These are phyloP conservation scores for Torymus aiolomorphi DNA, from an alignment of 2,888 invertebrate genomes.

Conservation along the genomic window DNA sequence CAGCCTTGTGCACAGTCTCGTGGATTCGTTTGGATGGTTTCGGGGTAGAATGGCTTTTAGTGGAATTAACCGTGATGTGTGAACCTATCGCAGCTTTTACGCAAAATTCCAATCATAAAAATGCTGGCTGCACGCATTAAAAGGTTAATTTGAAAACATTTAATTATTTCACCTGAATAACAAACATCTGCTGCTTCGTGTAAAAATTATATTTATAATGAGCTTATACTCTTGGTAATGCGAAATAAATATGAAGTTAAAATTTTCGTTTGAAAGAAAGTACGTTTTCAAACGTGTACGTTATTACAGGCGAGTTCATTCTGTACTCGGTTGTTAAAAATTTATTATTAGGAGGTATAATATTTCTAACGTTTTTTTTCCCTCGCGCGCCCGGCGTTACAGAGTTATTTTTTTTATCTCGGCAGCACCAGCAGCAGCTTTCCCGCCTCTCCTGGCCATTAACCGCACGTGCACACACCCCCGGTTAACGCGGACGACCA, in stretches of 20 bases:
- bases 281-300: no score
- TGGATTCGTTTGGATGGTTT: constrained; percentile 15
- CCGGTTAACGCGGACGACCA: constrained; percentile 35
- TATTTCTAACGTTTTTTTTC: not conserved
- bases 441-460: constrained; percentile 51
- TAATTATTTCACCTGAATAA: no score
- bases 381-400: not conserved
- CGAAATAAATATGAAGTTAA: no score
- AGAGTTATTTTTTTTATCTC: constrained; percentile 44
- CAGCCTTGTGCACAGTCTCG: not conserved
- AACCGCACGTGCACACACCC: constrained; percentile 54
- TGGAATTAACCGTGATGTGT: constrained; percentile 16
- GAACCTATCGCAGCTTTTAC: no score
- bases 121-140: no score
- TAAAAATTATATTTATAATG: no score
- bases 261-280: no score
- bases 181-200: no score
- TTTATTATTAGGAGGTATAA: constrained; percentile 6
- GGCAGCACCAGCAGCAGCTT: constrained; percentile 22
- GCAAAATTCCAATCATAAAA: no score
- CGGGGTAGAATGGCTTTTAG: constrained; percentile 23
- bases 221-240: no score
- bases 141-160: no score
- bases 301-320: not conserved
- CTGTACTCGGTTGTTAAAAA: not conserved